Base-by-base conservation (phyloP, 2,888 invertebrate species). In the Pseudanteris insignis region DNA sequence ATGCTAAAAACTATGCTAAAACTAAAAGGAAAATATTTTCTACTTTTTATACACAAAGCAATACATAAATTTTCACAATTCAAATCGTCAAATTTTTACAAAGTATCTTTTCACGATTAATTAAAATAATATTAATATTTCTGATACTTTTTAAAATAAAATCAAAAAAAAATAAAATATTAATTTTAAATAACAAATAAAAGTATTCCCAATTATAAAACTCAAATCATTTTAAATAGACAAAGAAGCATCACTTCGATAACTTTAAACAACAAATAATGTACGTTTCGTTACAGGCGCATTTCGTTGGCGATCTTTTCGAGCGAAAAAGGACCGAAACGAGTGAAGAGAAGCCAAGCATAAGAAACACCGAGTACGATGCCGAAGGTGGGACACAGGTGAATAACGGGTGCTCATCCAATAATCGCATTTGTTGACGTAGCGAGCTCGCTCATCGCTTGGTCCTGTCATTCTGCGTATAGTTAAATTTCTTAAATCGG, bases 391-490 rank as follows among this genome's bases (percentile, higher is more conserved):
- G 72, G 33, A 77, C 74, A 68, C 79, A 79, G 79, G 79, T 79
- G 78, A 79, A 78, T 79, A 79, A 79, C 70, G 79, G 77, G 69
- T 73, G 72, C 69, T 67, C 71, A 65, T 76, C 76, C 41, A 60
- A 46, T 54, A 48, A 54, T 71, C 75, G 70, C 66, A 70, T 74
- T 70, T 75, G 71, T 75, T 79, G 74, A 76, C 70, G 67, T 66
- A 71, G 70, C 59, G 67, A 71, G 63, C 63, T 73, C 64, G 68
- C 71, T 70, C 71, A 70, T 65, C 66, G 72, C 69, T 71, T 73
- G 62, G 62, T 70, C 66, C 66, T 63, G 44, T 50, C 62, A 66
- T 63, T 46, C 44, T 33, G n/a, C 41, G 29, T 28, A 8, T 40
- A 36, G 30, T n/a, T 34, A 25, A 10, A 37, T 46, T 46, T 63